Evolutionary conservation across 2,797 vertebrate genomes (phyloP).

Genomic region (Limnodromus scolopaceus): DNA sequence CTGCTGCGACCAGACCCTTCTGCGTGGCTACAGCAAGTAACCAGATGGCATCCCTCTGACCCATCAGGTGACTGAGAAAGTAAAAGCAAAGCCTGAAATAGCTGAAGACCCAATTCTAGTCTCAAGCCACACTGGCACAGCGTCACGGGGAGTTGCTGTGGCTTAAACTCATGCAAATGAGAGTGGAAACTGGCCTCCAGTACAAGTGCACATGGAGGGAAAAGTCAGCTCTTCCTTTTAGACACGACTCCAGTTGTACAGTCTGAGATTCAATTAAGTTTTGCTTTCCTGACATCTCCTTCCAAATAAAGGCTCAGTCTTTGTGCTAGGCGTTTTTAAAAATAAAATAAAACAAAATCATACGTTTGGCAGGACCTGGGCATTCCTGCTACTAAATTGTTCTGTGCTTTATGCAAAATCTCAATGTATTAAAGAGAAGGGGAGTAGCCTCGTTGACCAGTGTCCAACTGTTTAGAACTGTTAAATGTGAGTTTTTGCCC

Average conservation of each 20-base stretch:
- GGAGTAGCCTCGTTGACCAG: constrained; percentile 41
- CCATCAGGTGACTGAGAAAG: neutral
- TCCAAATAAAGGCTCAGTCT: constrained; percentile 35
- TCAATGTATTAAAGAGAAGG: neutral
- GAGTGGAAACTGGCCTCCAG: constrained; percentile 57
- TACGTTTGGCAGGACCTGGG: constrained; percentile 21
- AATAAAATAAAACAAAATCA: constrained; percentile 55
- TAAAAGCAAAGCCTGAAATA: neutral
- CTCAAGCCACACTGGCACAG: neutral
- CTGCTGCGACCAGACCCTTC: neutral
- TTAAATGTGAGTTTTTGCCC: constrained; percentile 38
- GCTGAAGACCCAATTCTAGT: neutral
- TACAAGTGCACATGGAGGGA: neutral
- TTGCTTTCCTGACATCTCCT: neutral
- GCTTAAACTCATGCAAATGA: constrained; percentile 5
- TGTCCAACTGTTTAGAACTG: constrained; percentile 58
- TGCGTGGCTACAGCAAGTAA: fast-evolving
- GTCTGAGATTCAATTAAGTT: constrained; percentile 32
- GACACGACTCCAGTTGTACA: neutral
- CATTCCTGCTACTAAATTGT: constrained; percentile 32
- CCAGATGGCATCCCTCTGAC: neutral
- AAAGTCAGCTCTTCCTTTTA: constrained; percentile 36
- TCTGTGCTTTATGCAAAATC: constrained; percentile 25
- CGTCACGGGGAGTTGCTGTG: neutral
- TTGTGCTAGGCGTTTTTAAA: constrained; percentile 11